Conservation (phyloP, 1,140 invertebrate genomes). For the Melitaea cinxia region DNA sequence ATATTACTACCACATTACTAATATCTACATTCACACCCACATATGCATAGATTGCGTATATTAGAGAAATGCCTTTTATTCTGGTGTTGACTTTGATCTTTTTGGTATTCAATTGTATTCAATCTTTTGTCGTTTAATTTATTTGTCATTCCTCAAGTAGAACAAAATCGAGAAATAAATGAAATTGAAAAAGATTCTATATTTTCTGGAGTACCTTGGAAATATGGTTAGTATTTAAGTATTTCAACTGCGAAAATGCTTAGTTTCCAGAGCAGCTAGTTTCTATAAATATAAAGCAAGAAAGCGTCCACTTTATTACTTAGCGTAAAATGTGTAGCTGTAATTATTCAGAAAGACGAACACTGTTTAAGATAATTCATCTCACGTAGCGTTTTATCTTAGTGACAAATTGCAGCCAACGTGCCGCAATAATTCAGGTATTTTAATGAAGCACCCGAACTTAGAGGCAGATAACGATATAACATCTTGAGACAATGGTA, state of each 20-base stretch:
- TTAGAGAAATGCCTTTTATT: too few relatives aligned
- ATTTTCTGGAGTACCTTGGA: too few relatives aligned
- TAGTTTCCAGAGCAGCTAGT: background rate
- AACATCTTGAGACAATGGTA: conserved; percentile 11
- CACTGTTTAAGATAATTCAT: conserved; percentile 62
- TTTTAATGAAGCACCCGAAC: conserved; percentile 47
- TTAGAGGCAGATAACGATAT: conserved; percentile 10
- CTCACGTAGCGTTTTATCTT: conserved; percentile 67
- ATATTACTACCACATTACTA: too few relatives aligned
- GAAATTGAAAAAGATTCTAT: too few relatives aligned
- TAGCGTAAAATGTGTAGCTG: conserved; percentile 38
- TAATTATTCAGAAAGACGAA: conserved; percentile 70
- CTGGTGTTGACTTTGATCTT: too few relatives aligned
- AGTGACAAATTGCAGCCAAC: conserved; percentile 66
- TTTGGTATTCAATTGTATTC: too few relatives aligned
- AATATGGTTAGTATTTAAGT: too few relatives aligned
- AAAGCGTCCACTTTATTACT: conserved; percentile 37
- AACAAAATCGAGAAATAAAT: too few relatives aligned
- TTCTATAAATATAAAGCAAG: conserved; percentile 29
- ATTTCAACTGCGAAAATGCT: background rate
- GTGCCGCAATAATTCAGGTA: conserved; percentile 54
- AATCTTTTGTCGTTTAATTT: too few relatives aligned
- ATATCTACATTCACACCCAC: too few relatives aligned
- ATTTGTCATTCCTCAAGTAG: too few relatives aligned
- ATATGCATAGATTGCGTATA: too few relatives aligned